Conservation (phyloP, 2,113 vertebrate genomes). For the Tursiops truncatus region DNA sequence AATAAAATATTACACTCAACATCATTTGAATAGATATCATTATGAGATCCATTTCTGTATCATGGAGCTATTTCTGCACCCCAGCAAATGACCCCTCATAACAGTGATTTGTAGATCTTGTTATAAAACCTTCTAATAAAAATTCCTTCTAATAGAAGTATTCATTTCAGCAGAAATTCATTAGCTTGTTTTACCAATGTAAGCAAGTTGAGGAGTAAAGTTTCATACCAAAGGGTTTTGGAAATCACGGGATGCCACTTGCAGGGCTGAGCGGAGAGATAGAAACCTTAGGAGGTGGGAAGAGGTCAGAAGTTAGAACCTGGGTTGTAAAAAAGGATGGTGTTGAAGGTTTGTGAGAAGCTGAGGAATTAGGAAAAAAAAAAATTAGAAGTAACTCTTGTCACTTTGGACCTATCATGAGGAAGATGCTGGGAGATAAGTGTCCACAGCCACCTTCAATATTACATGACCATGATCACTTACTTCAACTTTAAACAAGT, state of each 20-base stretch:
- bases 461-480: background rate
- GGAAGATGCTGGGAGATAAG: background rate
- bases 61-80: background rate
- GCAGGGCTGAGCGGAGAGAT: fast-evolving
- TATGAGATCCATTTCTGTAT: background rate
- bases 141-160: background rate
- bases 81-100: constrained; percentile 1
- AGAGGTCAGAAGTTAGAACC: fast-evolving
- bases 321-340: too few species aligned
- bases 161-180: background rate
- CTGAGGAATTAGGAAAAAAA: too few species aligned
- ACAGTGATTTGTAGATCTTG: constrained; percentile 46
- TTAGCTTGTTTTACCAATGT: background rate
- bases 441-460: fast-evolving
- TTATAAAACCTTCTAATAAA: constrained; percentile 44
- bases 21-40: background rate
- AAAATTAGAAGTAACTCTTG: fast-evolving
- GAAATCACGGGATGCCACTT: fast-evolving
- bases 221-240: fast-evolving
- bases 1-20: background rate
- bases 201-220: background rate
- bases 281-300: fast-evolving
- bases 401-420: too few species aligned
- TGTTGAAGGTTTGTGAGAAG: fast-evolving
- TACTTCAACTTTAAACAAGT: background rate